Base-by-base conservation (phyloP, 1,140 invertebrate genomes). In the Steinernema khuongi region DNA sequence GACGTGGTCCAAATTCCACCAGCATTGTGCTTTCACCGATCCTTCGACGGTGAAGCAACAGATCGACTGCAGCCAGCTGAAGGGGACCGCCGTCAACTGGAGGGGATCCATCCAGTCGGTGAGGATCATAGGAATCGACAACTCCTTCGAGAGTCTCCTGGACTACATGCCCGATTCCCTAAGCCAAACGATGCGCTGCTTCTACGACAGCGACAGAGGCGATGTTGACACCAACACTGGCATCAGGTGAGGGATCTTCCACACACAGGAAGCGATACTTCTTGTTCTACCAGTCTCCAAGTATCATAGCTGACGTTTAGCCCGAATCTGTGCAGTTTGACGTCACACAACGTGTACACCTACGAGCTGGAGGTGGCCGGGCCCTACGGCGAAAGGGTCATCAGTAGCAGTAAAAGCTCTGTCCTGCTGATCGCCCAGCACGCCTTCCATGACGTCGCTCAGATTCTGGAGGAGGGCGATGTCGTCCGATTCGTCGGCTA, bases 261-360 rank as follows among this genome's bases (percentile, higher is more conserved):
- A 7, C 7, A 7, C 36, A 41, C 36, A 7, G 36, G n/a, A 7
- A 41, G n/a, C 36, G 36, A 41, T n/a, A 7, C 36, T n/a, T n/a
- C n/a, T 41, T 60, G 26, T n/a, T n/a, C n/a, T n/a, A n/a, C n/a
- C n/a, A n/a, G n/a, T n/a, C n/a, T n/a, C n/a, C n/a, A n/a, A n/a
- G n/a, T n/a, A n/a, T n/a, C n/a, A n/a, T n/a, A n/a, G n/a, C n/a
- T n/a, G n/a, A n/a, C n/a, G n/a, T n/a, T 79, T 50, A 79, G 70
- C 32, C 50, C 78, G 11, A 82, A 82, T 69, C 75, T 82, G 41
- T 82, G 81, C 74, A 75, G 71, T 50, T 41, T 82, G 31, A 77
- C 81, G 1, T 73, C 66, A n/a, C 82, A 84, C 66, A 82, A 83
- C 33, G 71, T 81, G 30, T 82, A 82, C 67, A 81, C 82, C 11